Conservation (phyloP, 2,797 vertebrate genomes). For the Schizopygopsis malacanthus region DNA sequence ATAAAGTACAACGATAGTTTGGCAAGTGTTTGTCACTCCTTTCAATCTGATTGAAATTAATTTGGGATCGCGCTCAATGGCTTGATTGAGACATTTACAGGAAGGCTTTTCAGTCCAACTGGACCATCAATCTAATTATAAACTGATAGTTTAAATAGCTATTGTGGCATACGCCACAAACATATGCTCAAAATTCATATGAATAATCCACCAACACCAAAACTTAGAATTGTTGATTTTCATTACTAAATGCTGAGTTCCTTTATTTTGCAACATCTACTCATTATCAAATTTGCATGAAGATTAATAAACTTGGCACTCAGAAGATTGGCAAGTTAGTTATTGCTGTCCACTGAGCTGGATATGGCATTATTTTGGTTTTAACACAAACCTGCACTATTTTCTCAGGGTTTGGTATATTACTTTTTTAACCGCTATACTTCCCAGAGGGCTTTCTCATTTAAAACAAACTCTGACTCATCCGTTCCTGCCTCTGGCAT, state of each 20-base stretch:
- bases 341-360: background rate
- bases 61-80: background rate
- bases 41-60: background rate
- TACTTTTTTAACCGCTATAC: background rate
- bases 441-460: background rate
- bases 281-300: background rate
- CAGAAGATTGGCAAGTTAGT: background rate
- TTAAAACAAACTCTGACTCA: conserved; percentile 30
- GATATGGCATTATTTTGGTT: background rate
- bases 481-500: background rate
- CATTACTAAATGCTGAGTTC: background rate
- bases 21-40: background rate
- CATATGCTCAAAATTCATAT: background rate
- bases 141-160: background rate
- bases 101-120: background rate
- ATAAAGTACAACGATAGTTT: background rate
- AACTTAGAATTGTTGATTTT: background rate
- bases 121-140: background rate
- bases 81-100: background rate
- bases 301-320: background rate
- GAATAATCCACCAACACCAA: background rate
- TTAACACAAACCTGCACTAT: background rate
- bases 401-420: background rate
- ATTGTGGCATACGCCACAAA: background rate
- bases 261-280: background rate